Percentiles rank a stretch among this genome's conserved stretches.
Evolutionary conservation across 2,113 vertebrate species (phyloP).

Genomic region (Ammodytes marinus): DNA sequence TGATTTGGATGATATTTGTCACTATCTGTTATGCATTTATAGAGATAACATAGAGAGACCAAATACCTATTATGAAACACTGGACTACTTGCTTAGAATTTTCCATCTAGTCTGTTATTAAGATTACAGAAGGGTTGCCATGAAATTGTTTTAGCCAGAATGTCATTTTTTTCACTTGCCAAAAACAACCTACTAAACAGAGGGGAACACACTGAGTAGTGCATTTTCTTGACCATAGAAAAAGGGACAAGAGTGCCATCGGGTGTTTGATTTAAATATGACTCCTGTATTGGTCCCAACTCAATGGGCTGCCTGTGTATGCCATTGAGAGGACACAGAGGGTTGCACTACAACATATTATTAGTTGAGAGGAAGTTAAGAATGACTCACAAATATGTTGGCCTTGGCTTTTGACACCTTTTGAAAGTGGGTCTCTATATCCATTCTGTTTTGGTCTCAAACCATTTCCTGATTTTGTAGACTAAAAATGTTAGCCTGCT

Average conservation of each 20-base stretch:
- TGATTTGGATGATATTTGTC: background rate
- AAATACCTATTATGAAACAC: background rate
- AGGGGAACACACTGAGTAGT: background rate
- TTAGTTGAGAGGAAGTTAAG: background rate
- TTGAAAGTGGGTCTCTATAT: background rate
- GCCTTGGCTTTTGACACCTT: background rate
- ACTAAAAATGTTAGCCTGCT: background rate
- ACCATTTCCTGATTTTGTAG: background rate
- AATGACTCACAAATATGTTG: background rate
- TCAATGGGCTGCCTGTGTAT: background rate
- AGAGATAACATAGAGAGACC: too few relatives aligned
- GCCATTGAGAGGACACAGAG: background rate
- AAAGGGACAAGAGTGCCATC: slow-evolving; percentile 10
- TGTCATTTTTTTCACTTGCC: background rate
- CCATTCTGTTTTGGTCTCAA: too few relatives aligned
- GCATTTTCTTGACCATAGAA: background rate
- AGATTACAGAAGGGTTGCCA: background rate
- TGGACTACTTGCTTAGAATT: background rate
- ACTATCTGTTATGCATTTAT: background rate
- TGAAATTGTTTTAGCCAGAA: background rate
- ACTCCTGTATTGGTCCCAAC: background rate
- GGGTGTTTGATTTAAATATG: slow-evolving; percentile 2
- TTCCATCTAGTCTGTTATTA: background rate
- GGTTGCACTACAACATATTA: background rate
- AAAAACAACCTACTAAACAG: background rate